Conservation (phyloP, 1,140 invertebrate species). For the Drosophila triauraria region DNA sequence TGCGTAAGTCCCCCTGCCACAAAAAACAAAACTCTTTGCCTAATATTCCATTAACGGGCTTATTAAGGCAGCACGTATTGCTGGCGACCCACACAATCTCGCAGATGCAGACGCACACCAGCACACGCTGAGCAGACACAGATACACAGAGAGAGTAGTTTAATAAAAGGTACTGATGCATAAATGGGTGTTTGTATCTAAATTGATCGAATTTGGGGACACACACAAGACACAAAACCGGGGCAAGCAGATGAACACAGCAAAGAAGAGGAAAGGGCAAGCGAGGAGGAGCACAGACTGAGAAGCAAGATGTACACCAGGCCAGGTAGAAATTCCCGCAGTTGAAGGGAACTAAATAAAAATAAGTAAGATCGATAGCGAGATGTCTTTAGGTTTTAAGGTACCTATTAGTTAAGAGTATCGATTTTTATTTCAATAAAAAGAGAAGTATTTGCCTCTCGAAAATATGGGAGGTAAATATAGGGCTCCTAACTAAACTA, state of each 20-base stretch:
- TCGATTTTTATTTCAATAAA: background rate
- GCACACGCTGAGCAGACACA: conserved; percentile 1
- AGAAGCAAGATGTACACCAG: conserved; percentile 30
- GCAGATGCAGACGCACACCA: conserved; percentile 8
- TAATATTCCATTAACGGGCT: conserved; percentile 83
- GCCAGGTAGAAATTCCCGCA: conserved; percentile 77
- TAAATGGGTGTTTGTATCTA: conserved; percentile 84
- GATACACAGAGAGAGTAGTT: conserved; percentile 55
- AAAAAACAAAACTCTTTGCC: conserved; percentile 77
- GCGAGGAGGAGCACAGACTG: background rate
- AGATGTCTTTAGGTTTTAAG: background rate
- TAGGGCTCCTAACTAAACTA: background rate
- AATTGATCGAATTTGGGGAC: conserved; percentile 83
- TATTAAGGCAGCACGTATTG: conserved; percentile 80
- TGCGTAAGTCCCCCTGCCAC: conserved; percentile 49
- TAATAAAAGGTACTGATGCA: conserved; percentile 84
- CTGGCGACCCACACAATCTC: conserved; percentile 59
- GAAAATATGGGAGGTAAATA: background rate
- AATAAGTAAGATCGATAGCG: conserved; percentile 15
- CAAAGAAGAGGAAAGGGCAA: conserved; percentile 3
- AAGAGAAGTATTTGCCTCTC: accelerated
- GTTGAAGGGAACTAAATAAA: conserved; percentile 40
- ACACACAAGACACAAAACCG: conserved; percentile 60
- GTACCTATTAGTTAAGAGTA: background rate
- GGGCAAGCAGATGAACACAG: conserved; percentile 42